phyloP scores from a whole-genome alignment of 2,113 vertebrate species.

The Anolis sagrei region DNA sequence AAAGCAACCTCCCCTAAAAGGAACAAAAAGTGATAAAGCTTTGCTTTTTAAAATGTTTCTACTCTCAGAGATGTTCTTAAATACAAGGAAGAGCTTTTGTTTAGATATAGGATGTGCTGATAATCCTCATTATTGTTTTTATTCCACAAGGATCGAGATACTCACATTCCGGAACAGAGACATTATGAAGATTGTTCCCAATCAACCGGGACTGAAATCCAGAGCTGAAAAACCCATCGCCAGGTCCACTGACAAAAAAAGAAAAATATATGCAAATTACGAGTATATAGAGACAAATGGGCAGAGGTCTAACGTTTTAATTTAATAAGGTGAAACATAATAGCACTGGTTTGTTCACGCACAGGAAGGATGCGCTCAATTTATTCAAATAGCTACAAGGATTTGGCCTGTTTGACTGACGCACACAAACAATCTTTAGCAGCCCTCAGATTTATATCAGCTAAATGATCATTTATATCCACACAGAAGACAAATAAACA shows the following conservation, averaged over 20 bases:
- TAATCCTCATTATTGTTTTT: conserved; percentile 13
- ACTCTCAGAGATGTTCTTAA: neutral
- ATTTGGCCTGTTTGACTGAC: neutral
- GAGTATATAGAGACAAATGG: conserved; percentile 15
- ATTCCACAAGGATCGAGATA: conserved; percentile 40
- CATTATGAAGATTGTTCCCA: conserved; percentile 95
- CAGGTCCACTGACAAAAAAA: conserved; percentile 84
- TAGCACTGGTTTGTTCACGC: neutral
- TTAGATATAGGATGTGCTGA: neutral
- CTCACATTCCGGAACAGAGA: conserved; percentile 94
- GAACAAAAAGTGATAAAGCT: neutral
- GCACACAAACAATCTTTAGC: conserved; percentile 26
- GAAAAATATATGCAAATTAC: conserved; percentile 2
- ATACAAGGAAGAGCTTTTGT: neutral
- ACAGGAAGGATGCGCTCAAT: conserved; percentile 15
- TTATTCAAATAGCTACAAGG: neutral
- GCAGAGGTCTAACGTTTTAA: conserved; percentile 6
- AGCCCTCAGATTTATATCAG: conserved; percentile 20
- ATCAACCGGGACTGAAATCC: conserved; percentile 95
- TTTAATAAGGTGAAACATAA: conserved; percentile 44
- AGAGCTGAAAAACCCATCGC: conserved; percentile 98
- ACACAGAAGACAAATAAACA: neutral
- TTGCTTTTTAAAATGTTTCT: neutral
- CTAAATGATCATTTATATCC: neutral
- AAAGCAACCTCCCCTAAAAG: neutral